Base-by-base conservation (phyloP, 2,113 vertebrate genomes). In the Plestiodon gilberti region DNA sequence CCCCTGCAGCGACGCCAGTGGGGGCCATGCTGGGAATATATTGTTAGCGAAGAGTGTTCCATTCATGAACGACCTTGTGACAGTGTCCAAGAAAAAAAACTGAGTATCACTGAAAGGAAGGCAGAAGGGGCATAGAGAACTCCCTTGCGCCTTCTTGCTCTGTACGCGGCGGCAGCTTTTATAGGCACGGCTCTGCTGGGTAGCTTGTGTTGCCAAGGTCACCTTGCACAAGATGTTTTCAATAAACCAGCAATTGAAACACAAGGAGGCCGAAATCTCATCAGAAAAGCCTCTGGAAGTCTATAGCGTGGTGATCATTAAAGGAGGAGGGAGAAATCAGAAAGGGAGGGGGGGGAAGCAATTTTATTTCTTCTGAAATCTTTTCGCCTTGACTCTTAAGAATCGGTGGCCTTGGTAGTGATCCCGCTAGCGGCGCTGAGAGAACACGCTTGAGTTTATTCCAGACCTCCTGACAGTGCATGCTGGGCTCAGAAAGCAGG, bases 251-350 rank as follows among this genome's bases (percentile, higher is more conserved):
- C 35, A 87, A 2, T 0, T 82, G 67, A 79, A 88, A 87, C 62
- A 89, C 59, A 89, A 25, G 86, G 70, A 89, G 57, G 57, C 57
- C 74, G 78, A 91, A 90, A 89, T 65, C 88, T 79, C 84, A 74
- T 85, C 61, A 67, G 40, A 89, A 91, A 93, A 91, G 48, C 84
- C 85, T 88, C 89, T 87, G 89, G 35, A 93, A 88, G 59, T 48
- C 87, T 55, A 10, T 30, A n/a, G 3, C 74, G 65, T 85, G 62
- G 73, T 1, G 2, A 70, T 75, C 55, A 84, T 88, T 78, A 88
- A 83, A 18, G 71, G 71, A 90, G 77, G 70, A 14, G 14, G 48
- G 3, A 74, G 85, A 48, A 13, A 17, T 83, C 18, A 25, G 65
- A 82, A n/a, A 1, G 1, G 6, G 83, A 0, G 13, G 0, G 0